Evolutionary conservation across 2,797 vertebrate genomes (phyloP).

Genomic region (Helicolenus hilgendorfi): DNA sequence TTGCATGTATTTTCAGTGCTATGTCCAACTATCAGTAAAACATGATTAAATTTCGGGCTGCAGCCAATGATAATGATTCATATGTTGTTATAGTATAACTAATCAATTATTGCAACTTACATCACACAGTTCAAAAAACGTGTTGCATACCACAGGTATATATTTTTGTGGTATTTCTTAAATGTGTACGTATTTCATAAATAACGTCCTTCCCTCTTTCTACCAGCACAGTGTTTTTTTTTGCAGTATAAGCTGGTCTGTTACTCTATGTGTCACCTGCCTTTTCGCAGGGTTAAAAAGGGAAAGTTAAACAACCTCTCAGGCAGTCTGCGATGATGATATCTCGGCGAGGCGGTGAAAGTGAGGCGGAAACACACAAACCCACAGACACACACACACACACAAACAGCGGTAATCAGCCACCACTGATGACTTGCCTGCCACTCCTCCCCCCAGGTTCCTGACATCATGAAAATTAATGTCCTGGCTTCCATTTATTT

Average conservation of each 20-base stretch:
- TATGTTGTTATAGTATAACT: neutral
- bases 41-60: neutral
- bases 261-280: neutral
- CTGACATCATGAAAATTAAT: constrained; percentile 76
- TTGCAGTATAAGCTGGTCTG: neutral
- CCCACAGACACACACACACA: neutral
- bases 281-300: neutral
- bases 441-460: constrained; percentile 41
- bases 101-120: neutral
- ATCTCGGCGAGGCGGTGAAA: neutral
- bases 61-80: neutral
- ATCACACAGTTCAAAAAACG: neutral
- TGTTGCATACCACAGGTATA: neutral
- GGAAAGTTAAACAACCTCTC: constrained; percentile 37
- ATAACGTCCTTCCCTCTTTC: neutral
- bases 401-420: constrained; percentile 66
- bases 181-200: neutral
- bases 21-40: neutral
- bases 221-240: neutral
- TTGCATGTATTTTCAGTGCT: neutral
- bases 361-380: constrained; percentile 18
- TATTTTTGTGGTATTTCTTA: neutral
- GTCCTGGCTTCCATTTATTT: constrained; percentile 71
- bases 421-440: constrained; percentile 52
- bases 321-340: neutral